Percentiles rank a stretch among this genome's conserved stretches.
These are phyloP conservation scores for Neomonachus schauinslandi DNA, from an alignment of 2,113 vertebrate genomes.

Conservation along the genomic window DNA sequence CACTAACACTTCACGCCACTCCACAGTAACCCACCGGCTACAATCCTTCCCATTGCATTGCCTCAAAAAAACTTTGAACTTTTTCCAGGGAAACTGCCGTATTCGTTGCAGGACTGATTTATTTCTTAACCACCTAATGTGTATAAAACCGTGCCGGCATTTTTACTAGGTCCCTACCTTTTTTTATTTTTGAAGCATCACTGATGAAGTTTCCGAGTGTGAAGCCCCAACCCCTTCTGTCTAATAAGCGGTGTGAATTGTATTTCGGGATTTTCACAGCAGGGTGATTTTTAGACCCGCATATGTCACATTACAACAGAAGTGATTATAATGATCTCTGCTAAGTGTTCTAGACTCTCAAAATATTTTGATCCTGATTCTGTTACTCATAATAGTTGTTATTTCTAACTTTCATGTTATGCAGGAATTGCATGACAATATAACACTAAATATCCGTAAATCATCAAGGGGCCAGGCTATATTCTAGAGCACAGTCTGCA, in stretches of 20 bases:
- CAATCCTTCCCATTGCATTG: not conserved
- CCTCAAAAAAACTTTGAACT: accelerated
- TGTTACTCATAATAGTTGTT: not conserved
- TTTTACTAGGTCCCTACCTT: not conserved
- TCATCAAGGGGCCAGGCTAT: accelerated
- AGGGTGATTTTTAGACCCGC: accelerated
- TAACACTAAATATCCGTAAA: too few species aligned
- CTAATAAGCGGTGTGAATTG: not conserved
- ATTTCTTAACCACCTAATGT: not conserved
- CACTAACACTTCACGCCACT: too few species aligned
- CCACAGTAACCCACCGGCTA: not conserved
- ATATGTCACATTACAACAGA: accelerated
- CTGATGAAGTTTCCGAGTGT: not conserved
- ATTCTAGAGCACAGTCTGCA: accelerated
- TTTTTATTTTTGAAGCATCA: not conserved
- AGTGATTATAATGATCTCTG: not conserved
- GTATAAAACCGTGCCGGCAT: not conserved
- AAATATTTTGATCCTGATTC: not conserved
- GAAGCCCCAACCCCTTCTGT: too few species aligned
- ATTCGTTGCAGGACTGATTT: too few species aligned
- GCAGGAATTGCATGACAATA: not conserved
- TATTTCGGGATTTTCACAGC: not conserved
- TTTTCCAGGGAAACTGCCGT: accelerated
- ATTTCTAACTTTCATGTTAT: not conserved
- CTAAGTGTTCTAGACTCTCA: not conserved